Percentiles rank a stretch among this genome's conserved stretches.
These are phyloP conservation scores for Sakesphorus luctuosus DNA, from an alignment of 2,113 vertebrate genomes.

Conservation along the genomic window DNA sequence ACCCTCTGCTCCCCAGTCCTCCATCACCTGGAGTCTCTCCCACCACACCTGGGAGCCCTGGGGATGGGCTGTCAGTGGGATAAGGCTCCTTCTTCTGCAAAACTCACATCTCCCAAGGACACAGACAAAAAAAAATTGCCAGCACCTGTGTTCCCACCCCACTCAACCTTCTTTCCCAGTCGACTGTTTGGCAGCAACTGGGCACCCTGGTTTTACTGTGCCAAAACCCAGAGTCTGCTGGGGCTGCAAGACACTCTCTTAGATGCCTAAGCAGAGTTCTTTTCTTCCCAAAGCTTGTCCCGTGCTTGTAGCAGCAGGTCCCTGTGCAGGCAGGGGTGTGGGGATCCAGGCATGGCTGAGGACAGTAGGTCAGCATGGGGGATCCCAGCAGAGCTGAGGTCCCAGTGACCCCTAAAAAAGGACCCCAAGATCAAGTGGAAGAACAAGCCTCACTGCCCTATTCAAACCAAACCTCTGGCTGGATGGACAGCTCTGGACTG, in stretches of 20 bases:
- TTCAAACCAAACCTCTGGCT: not conserved
- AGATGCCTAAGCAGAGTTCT: not conserved
- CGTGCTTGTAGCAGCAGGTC: not conserved
- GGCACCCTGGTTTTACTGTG: not conserved
- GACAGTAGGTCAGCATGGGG: not conserved
- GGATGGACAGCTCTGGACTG: not conserved
- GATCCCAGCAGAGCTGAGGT: not conserved
- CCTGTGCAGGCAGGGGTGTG: not conserved
- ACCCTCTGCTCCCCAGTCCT: not conserved
- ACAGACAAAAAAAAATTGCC: not conserved
- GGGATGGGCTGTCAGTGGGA: not conserved
- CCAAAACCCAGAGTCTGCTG: not conserved
- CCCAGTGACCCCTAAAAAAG: not conserved
- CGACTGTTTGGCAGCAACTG: not conserved
- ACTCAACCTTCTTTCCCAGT: not conserved
- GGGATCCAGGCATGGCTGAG: fast-evolving
- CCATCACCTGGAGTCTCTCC: not conserved
- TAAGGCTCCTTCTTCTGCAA: not conserved
- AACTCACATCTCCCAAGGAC: not conserved
- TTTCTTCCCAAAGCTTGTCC: not conserved
- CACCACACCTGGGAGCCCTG: not conserved
- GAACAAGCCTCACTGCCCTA: not conserved
- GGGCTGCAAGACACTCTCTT: not conserved
- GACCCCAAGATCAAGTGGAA: not conserved
- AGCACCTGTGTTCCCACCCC: not conserved